A percentile compares a stretch with the other conserved stretches of the same genome.
Conservation (phyloP, 2,113 vertebrate genomes). For the Cyanoramphus novaezelandiae region DNA sequence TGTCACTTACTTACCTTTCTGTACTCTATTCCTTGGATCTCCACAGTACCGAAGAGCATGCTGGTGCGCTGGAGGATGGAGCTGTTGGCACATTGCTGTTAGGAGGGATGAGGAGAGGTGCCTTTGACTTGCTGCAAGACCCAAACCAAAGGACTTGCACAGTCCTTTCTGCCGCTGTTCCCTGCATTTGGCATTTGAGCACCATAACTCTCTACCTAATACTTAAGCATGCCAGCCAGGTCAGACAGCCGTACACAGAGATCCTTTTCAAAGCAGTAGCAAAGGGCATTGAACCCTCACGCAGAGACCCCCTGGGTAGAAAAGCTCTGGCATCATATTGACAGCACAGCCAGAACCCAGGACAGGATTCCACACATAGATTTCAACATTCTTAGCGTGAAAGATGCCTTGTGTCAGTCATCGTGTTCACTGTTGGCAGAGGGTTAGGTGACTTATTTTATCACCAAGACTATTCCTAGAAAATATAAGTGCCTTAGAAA, state of each 20-base stretch:
- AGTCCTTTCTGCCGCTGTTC: not conserved
- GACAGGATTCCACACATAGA: not conserved
- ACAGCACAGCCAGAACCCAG: not conserved
- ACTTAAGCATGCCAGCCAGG: not conserved
- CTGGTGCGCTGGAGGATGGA: not conserved
- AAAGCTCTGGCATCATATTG: not conserved
- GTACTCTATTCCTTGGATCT: not conserved
- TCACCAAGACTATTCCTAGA: constrained; percentile 53
- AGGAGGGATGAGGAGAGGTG: not conserved
- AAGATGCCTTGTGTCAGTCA: constrained; percentile 5
- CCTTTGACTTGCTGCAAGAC: not conserved
- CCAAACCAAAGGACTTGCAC: not conserved
- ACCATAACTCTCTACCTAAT: not conserved
- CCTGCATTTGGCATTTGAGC: not conserved
- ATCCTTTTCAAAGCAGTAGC: not conserved
- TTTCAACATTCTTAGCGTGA: constrained; percentile 3
- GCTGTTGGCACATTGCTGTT: not conserved
- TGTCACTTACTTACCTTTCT: not conserved
- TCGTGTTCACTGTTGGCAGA: constrained; percentile 23
- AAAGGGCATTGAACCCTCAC: not conserved
- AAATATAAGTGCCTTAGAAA: constrained; percentile 17
- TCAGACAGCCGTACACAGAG: not conserved
- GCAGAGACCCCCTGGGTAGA: not conserved
- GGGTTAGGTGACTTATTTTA: constrained; percentile 1
- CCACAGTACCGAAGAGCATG: not conserved